These are phyloP conservation scores for Lycorma delicatula DNA, from an alignment of 1,140 invertebrate genomes.

Conservation along the genomic window DNA sequence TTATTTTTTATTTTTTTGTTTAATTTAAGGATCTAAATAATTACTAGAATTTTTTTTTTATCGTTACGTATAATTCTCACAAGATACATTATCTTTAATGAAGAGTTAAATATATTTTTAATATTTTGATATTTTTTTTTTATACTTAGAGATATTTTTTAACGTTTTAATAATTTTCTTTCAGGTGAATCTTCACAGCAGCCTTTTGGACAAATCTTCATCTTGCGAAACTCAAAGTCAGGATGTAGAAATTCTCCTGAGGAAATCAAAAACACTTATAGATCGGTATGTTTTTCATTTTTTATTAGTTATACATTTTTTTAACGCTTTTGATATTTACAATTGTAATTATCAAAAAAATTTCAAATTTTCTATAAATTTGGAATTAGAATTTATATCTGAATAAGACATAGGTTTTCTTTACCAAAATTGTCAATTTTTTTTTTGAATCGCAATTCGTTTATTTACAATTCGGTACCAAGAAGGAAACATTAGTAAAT, in stretches of 20 bases:
- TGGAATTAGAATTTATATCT: not conserved
- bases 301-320: not conserved
- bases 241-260: constrained; percentile 33
- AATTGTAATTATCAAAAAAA: not conserved
- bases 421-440: no score
- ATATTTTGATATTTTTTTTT: no score
- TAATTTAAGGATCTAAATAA: no score
- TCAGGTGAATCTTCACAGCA: constrained; percentile 34
- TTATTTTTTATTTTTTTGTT: no score
- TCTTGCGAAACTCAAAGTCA: constrained; percentile 32
- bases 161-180: constrained; percentile 7
- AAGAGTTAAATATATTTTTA: no score
- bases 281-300: constrained; percentile 29
- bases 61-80: no score
- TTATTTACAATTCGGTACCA: no score
- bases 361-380: not conserved
- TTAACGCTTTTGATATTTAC: no score
- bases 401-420: not conserved
- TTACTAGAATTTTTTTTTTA: no score
- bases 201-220: constrained; percentile 31
- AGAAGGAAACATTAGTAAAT: no score
- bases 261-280: constrained; percentile 33
- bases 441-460: no score
- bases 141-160: not conserved
- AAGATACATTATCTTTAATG: no score